Evolutionary conservation across 1,140 invertebrate species (phyloP).

Genomic region (Apis laboriosa): DNA sequence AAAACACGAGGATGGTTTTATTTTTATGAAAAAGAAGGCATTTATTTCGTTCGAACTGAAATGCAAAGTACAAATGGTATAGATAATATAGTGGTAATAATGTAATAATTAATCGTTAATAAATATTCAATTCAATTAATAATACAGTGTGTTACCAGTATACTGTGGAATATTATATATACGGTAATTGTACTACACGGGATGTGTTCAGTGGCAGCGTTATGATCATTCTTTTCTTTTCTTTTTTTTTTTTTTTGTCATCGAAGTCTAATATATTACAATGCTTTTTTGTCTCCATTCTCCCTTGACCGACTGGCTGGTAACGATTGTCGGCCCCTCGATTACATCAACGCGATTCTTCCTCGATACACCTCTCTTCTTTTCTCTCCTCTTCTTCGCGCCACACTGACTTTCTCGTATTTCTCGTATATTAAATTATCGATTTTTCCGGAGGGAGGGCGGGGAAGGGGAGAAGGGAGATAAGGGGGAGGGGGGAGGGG

Average conservation of each 20-base stretch:
- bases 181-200: slow-evolving; percentile 79
- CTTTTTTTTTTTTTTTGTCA: slow-evolving; percentile 12
- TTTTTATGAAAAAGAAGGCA: slow-evolving; percentile 81
- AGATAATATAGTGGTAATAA: slow-evolving; percentile 80
- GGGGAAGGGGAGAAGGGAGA: neutral
- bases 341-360: neutral
- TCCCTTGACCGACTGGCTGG: slow-evolving; percentile 26
- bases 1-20: slow-evolving; percentile 38
- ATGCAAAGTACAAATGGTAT: slow-evolving; percentile 81
- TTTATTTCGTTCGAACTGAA: slow-evolving; percentile 80
- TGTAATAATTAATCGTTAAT: slow-evolving; percentile 79
- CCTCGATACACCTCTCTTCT: slow-evolving; percentile 22
- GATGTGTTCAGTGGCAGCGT: slow-evolving; percentile 81
- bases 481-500: neutral
- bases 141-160: slow-evolving; percentile 73
- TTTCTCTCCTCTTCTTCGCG: neutral
- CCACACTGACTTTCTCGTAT: slow-evolving; percentile 7
- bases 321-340: slow-evolving; percentile 5
- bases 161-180: slow-evolving; percentile 64
- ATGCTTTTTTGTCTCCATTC: slow-evolving; percentile 47
- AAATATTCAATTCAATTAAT: slow-evolving; percentile 80
- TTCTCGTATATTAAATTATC: slow-evolving; percentile 52
- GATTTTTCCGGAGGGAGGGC: slow-evolving; percentile 23
- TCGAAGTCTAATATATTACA: slow-evolving; percentile 62
- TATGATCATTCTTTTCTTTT: slow-evolving; percentile 48